These are phyloP conservation scores for Pogonomyrmex californicus DNA, from an alignment of 1,140 invertebrate genomes.

Conservation along the genomic window DNA sequence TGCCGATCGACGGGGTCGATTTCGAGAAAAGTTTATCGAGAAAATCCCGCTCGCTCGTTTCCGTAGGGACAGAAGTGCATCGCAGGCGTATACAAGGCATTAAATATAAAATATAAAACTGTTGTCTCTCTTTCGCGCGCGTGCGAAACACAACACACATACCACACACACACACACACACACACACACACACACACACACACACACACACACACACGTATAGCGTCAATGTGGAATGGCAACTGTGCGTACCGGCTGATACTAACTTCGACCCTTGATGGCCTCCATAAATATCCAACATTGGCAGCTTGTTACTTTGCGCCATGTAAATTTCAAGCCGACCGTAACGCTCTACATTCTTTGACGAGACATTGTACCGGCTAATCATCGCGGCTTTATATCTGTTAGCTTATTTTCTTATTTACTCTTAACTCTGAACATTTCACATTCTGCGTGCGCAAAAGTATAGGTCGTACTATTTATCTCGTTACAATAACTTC, in stretches of 20 bases:
- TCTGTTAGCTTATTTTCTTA: neutral
- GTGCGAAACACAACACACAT: too few relatives aligned
- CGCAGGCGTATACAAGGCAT: conserved; percentile 5
- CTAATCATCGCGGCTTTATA: neutral
- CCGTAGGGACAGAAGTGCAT: conserved; percentile 13
- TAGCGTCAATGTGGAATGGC: conserved; percentile 29
- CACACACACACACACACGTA: too few relatives aligned
- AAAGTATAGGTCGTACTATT: neutral
- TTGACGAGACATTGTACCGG: conserved; percentile 35
- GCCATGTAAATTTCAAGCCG: conserved; percentile 82
- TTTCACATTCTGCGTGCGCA: neutral
- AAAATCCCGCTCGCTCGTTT: conserved; percentile 1
- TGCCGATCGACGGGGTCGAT: neutral
- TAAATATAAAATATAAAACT: conserved; percentile 77
- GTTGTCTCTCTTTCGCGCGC: conserved; percentile 61
- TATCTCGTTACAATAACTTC: conserved; percentile 30
- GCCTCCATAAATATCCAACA: conserved; percentile 84
- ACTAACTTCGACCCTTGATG: conserved; percentile 79
- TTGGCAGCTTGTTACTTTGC: conserved; percentile 86
- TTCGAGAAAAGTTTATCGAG: conserved; percentile 7
- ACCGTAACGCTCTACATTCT: conserved; percentile 82
- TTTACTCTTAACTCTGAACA: neutral
- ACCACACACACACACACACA: too few relatives aligned
- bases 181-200: too few relatives aligned
- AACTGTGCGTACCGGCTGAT: conserved; percentile 69